Conservation (phyloP, 1,140 invertebrate species). For the Uloborus diversus region DNA sequence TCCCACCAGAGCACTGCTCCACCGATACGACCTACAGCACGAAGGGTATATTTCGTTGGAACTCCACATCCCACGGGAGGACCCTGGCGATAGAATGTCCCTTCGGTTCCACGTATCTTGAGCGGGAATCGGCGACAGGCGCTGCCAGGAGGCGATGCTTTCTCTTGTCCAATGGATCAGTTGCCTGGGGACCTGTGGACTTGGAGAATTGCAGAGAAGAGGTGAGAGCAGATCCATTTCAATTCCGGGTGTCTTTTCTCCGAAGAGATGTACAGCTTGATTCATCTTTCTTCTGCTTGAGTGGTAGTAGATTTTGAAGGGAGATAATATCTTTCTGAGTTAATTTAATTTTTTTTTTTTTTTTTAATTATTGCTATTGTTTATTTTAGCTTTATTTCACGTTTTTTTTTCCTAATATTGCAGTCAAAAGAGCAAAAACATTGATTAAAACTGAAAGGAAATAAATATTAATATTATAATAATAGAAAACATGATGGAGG, state of each 20-base stretch:
- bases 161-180: conserved; percentile 53
- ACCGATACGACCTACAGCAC: conserved; percentile 56
- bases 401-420: too few relatives aligned
- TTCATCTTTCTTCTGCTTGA: too few relatives aligned
- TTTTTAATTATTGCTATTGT: too few relatives aligned
- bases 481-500: too few relatives aligned
- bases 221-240: conserved; percentile 39
- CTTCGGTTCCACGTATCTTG: conserved; percentile 56
- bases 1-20: conserved; percentile 59
- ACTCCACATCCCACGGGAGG: conserved; percentile 59
- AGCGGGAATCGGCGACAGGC: conserved; percentile 25
- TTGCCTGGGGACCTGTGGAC: conserved; percentile 42
- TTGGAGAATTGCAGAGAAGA: conserved; percentile 57
- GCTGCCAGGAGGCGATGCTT: conserved; percentile 55
- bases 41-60: conserved; percentile 62
- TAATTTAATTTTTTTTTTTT: too few relatives aligned
- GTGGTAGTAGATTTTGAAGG: not conserved
- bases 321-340: not conserved
- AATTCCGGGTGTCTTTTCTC: not conserved
- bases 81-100: conserved; percentile 60
- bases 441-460: too few relatives aligned
- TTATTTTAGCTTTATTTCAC: too few relatives aligned
- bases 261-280: not conserved
- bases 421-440: too few relatives aligned
- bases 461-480: too few relatives aligned